These are phyloP conservation scores for Elanus axillaris DNA, from an alignment of 2,113 vertebrate genomes.

Conservation along the genomic window DNA sequence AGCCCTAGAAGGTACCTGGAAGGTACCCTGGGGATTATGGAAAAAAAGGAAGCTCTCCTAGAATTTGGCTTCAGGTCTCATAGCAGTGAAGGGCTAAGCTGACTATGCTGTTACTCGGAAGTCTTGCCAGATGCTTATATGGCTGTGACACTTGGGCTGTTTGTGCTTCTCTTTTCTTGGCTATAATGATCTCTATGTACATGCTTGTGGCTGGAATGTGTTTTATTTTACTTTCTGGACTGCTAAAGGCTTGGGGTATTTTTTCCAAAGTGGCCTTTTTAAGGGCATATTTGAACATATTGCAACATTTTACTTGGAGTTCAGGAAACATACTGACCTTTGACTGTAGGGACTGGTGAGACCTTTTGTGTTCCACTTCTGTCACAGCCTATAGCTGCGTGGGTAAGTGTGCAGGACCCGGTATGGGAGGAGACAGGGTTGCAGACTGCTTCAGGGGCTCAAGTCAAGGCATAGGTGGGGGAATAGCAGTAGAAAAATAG, in stretches of 20 bases:
- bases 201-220: not conserved
- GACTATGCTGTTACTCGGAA: not conserved
- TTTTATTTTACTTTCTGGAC: not conserved
- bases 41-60: not conserved
- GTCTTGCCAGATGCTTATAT: not conserved
- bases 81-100: not conserved
- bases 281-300: not conserved
- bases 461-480: not conserved
- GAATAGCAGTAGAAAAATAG: not conserved
- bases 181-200: not conserved
- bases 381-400: accelerated
- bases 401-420: not conserved
- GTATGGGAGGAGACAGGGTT: not conserved
- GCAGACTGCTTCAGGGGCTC: not conserved
- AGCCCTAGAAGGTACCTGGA: not conserved
- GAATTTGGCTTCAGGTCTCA: not conserved
- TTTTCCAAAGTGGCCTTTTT: not conserved
- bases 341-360: not conserved
- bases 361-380: not conserved
- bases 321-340: not conserved
- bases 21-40: not conserved
- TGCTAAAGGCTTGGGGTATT: not conserved
- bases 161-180: not conserved
- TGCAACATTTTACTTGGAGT: not conserved
- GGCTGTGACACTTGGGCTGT: not conserved